Evolutionary conservation across 1,140 invertebrate species (phyloP).

Genomic region (Gryllus bimaculatus): DNA sequence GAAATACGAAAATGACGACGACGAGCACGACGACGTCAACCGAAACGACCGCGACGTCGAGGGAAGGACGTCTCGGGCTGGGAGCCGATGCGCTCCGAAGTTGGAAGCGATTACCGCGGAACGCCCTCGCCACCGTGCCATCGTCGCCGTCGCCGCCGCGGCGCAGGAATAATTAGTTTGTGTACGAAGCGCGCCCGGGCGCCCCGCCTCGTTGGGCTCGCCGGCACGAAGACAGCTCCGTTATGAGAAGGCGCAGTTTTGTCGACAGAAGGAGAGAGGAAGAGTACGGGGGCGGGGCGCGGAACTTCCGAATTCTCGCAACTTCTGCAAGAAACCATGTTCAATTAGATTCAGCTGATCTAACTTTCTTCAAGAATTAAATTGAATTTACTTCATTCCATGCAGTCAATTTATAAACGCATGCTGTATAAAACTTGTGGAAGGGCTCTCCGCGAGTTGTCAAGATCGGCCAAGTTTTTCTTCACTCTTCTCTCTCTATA

Average conservation of each 20-base stretch:
- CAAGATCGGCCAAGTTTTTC: background rate
- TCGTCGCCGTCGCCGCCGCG: background rate
- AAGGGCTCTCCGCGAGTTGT: background rate
- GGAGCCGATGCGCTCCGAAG: background rate
- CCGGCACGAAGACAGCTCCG: too few relatives aligned
- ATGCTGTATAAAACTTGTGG: background rate
- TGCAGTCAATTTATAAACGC: background rate
- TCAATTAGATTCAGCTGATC: background rate
- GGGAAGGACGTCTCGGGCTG: too few relatives aligned
- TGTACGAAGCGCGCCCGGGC: background rate
- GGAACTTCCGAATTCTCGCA: background rate
- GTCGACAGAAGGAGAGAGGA: too few relatives aligned
- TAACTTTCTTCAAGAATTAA: background rate
- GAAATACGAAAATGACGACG: too few relatives aligned
- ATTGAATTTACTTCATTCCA: constrained; percentile 5
- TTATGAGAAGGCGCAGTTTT: too few relatives aligned
- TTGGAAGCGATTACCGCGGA: background rate
- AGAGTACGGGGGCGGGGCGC: too few relatives aligned
- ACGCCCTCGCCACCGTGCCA: background rate
- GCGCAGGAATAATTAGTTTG: background rate
- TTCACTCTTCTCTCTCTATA: background rate
- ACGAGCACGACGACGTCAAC: too few relatives aligned
- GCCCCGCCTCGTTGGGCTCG: too few relatives aligned
- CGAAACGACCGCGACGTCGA: too few relatives aligned
- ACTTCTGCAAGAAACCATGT: background rate